A percentile compares a stretch with the other conserved stretches of the same genome.
phyloP scores from a whole-genome alignment of 2,888 invertebrate species.

The Teinopalpus imperialis region DNA sequence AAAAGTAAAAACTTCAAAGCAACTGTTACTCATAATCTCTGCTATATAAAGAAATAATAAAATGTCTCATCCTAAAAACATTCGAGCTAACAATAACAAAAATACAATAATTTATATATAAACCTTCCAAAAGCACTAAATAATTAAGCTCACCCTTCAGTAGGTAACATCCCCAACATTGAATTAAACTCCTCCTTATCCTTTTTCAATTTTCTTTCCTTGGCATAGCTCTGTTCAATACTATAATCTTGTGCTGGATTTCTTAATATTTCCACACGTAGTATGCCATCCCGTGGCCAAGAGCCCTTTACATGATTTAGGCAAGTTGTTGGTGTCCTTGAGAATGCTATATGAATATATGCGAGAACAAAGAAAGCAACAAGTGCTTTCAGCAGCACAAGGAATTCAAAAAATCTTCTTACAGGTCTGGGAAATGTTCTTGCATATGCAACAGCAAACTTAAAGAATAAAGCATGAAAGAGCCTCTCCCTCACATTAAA shows the following conservation, averaged over 20 bases:
- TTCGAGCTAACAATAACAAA: no score
- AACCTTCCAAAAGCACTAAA: no score
- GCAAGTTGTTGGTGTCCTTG: constrained; percentile 95
- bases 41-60: no score
- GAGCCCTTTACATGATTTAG: constrained; percentile 92
- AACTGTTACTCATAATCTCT: no score
- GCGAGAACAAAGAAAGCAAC: constrained; percentile 94
- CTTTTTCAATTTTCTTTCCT: constrained; percentile 87
- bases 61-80: no score
- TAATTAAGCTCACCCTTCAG: constrained; percentile 87
- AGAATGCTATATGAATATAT: constrained; percentile 97
- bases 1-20: no score
- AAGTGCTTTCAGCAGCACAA: constrained; percentile 88
- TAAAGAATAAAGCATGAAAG: constrained; percentile 97
- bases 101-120: no score
- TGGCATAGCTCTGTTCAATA: constrained; percentile 91
- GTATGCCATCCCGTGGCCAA: constrained; percentile 98
- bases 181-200: constrained; percentile 83
- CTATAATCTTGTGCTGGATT: constrained; percentile 88
- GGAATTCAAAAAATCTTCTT: constrained; percentile 91
- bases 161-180: constrained; percentile 84
- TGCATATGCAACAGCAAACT: constrained; percentile 95
- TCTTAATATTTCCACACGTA: constrained; percentile 93
- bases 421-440: constrained; percentile 92
- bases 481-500: constrained; percentile 94